Conservation (phyloP, 2,113 vertebrate species). For the Malurus melanocephalus region DNA sequence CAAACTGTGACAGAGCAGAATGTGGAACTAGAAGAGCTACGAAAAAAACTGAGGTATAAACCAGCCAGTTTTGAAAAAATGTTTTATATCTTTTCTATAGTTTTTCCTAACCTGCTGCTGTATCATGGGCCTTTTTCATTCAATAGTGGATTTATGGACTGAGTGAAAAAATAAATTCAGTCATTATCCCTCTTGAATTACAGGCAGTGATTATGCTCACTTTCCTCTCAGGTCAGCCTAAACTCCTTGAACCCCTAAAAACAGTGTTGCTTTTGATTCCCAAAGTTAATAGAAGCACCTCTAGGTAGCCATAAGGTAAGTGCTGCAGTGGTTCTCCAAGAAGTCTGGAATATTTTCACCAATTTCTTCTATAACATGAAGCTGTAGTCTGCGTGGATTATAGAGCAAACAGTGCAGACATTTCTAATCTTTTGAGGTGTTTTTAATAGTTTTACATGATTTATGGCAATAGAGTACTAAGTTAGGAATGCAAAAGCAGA, state of each 20-base stretch:
- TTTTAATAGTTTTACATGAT: background rate
- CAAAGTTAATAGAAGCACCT: background rate
- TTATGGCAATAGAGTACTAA: background rate
- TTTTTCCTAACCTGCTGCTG: background rate
- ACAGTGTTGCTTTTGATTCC: background rate
- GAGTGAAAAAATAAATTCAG: background rate
- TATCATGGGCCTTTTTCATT: background rate
- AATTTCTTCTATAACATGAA: background rate
- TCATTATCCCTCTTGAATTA: background rate
- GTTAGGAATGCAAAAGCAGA: background rate
- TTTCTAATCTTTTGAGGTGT: background rate
- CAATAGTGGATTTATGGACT: background rate
- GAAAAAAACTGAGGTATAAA: conserved; percentile 83
- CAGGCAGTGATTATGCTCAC: background rate
- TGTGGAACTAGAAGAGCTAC: conserved; percentile 80
- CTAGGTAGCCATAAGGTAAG: background rate
- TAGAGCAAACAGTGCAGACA: background rate
- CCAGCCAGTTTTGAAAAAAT: background rate
- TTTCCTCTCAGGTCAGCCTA: background rate
- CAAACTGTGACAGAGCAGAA: conserved; percentile 83
- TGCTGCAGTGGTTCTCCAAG: background rate
- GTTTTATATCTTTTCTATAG: background rate
- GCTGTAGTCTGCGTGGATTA: background rate
- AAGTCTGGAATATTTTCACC: background rate
- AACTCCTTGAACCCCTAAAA: background rate